Percentiles rank a stretch among this genome's conserved stretches.
Conservation (phyloP, 2,888 invertebrate species). For the Folsomia manolachei region DNA sequence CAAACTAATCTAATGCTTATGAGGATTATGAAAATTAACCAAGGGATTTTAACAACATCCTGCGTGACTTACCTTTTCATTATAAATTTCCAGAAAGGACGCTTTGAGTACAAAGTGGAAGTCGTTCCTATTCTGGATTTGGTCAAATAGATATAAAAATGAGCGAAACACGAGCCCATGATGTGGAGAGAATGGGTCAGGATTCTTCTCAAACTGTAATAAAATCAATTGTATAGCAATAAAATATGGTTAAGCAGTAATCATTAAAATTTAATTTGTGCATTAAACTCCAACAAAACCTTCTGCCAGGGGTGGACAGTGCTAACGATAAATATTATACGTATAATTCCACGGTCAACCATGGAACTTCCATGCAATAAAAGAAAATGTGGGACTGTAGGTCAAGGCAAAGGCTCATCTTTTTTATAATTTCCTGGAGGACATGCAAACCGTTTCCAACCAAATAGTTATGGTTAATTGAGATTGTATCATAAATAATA, state of each 20-base stretch:
- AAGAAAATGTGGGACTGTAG: background rate
- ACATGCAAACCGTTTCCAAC: background rate
- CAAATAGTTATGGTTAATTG: no score
- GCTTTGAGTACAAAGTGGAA: constrained; percentile 82
- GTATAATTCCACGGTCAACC: no score
- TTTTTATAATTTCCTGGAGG: background rate
- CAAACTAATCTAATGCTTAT: no score
- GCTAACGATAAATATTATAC: no score
- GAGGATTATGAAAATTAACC: no score
- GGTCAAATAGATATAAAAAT: constrained; percentile 82
- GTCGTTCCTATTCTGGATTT: constrained; percentile 72
- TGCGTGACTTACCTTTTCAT: constrained; percentile 91
- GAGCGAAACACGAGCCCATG: constrained; percentile 87
- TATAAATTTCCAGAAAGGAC: constrained; percentile 93
- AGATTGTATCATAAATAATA: background rate
- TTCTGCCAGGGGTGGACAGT: no score
- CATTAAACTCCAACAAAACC: no score
- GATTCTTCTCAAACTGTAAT: constrained; percentile 63
- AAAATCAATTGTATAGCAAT: background rate
- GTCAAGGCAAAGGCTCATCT: background rate
- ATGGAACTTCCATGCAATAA: no score
- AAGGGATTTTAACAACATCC: no score
- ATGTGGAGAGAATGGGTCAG: constrained; percentile 67
- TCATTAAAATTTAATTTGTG: background rate
- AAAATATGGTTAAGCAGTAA: background rate